Evolutionary conservation across 2,888 invertebrate species (phyloP).

Genomic region (Athalia circularis): DNA sequence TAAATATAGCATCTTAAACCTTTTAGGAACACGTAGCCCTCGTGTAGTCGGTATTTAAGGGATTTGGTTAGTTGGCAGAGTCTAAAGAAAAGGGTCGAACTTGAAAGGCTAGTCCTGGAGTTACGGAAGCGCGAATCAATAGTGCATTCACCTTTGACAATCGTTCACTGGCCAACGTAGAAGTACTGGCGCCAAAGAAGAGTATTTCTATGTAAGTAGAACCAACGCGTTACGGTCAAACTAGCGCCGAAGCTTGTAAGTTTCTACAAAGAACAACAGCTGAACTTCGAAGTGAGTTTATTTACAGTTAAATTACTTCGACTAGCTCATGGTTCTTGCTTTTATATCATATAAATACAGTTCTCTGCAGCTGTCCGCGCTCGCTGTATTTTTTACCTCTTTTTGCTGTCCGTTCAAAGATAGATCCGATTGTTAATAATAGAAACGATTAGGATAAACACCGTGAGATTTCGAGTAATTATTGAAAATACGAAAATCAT

Average conservation of each 20-base stretch:
- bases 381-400: too few species aligned
- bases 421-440: too few species aligned
- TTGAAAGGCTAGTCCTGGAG: slow-evolving; percentile 7
- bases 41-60: too few species aligned
- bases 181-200: not conserved
- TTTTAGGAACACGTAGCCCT: too few species aligned
- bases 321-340: not conserved
- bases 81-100: not conserved
- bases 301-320: slow-evolving; percentile 10
- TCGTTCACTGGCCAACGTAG: slow-evolving; percentile 32
- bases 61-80: too few species aligned
- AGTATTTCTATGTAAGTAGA: not conserved
- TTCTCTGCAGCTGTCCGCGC: too few species aligned
- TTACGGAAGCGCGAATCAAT: slow-evolving; percentile 34
- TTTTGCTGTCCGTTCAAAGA: too few species aligned
- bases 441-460: too few species aligned
- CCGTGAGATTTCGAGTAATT: too few species aligned
- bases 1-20: too few species aligned
- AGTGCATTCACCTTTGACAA: slow-evolving; percentile 42
- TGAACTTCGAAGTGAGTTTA: not conserved
- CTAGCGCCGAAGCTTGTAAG: not conserved
- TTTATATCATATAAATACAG: too few species aligned
- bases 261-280: not conserved
- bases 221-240: not conserved
- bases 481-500: too few species aligned